Conservation (phyloP, 2,888 invertebrate species). For the Athalia rosae region DNA sequence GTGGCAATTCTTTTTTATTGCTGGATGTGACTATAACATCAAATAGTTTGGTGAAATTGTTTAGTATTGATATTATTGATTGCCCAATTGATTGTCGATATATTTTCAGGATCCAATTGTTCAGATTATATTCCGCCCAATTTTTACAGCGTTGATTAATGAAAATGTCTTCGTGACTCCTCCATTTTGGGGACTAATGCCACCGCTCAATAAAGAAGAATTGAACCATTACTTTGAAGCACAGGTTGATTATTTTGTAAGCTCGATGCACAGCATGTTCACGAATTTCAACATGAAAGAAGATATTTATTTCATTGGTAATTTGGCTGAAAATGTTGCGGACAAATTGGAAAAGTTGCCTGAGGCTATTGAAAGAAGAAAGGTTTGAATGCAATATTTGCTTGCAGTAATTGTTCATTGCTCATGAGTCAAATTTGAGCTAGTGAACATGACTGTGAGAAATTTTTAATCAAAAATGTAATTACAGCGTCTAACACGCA, state of each 20-base stretch:
- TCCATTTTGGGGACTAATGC: constrained; percentile 77
- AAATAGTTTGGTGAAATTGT: background rate
- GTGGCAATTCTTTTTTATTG: no score
- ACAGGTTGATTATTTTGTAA: constrained; percentile 62
- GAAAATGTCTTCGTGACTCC: constrained; percentile 80
- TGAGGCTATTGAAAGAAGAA: constrained; percentile 73
- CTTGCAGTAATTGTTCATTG: background rate
- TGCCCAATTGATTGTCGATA: constrained; percentile 44
- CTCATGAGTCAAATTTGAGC: background rate
- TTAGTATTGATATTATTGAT: background rate
- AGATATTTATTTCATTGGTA: constrained; percentile 80
- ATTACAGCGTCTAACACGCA: constrained; percentile 53
- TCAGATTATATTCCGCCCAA: constrained; percentile 79
- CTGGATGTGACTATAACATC: no score
- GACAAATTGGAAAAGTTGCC: constrained; percentile 75
- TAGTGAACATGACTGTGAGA: background rate
- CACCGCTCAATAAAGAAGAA: constrained; percentile 73
- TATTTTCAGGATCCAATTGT: constrained; percentile 77
- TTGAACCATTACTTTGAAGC: constrained; percentile 57
- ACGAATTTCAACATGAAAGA: constrained; percentile 79
- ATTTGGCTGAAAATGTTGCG: constrained; percentile 78
- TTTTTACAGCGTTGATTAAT: constrained; percentile 77
- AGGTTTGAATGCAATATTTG: constrained; percentile 69
- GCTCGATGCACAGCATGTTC: constrained; percentile 54
- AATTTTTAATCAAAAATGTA: background rate